Conservation (phyloP, 2,113 vertebrate genomes). For the Calonectris borealis region DNA sequence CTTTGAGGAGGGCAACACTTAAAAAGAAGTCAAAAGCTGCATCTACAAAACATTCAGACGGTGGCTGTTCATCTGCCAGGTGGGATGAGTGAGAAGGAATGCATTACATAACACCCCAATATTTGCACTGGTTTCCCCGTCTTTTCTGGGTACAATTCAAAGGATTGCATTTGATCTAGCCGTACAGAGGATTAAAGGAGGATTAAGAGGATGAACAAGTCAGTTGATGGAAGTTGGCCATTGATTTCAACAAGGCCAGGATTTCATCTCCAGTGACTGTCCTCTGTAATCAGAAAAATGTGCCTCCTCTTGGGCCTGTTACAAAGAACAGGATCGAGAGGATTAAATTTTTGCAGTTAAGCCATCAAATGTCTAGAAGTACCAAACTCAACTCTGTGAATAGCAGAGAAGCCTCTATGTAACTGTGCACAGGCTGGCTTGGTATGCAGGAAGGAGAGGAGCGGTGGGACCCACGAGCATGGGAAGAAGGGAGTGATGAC, state of each 20-base stretch:
- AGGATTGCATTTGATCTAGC: not conserved
- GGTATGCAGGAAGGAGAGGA: not conserved
- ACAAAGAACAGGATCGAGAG: not conserved
- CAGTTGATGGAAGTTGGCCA: not conserved
- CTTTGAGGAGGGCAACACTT: not conserved
- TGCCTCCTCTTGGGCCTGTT: not conserved
- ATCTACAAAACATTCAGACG: not conserved
- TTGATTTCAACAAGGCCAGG: not conserved
- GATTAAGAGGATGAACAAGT: slow-evolving; percentile 35
- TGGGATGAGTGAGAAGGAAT: not conserved
- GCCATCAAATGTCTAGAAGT: not conserved
- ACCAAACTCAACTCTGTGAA: not conserved
- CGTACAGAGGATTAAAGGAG: slow-evolving; percentile 13
- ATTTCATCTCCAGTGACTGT: not conserved
- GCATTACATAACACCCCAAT: not conserved
- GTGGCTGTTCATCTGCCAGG: not conserved
- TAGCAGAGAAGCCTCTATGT: not conserved
- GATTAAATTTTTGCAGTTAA: slow-evolving; percentile 25
- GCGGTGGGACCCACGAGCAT: accelerated
- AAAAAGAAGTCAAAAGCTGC: not conserved
- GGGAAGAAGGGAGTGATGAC: not conserved
- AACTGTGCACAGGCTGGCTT: not conserved
- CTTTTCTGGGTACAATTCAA: not conserved
- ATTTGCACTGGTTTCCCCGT: not conserved
- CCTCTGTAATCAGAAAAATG: not conserved